Evolutionary conservation across 2,113 vertebrate genomes (phyloP).

Genomic region (Ictalurus punctatus): DNA sequence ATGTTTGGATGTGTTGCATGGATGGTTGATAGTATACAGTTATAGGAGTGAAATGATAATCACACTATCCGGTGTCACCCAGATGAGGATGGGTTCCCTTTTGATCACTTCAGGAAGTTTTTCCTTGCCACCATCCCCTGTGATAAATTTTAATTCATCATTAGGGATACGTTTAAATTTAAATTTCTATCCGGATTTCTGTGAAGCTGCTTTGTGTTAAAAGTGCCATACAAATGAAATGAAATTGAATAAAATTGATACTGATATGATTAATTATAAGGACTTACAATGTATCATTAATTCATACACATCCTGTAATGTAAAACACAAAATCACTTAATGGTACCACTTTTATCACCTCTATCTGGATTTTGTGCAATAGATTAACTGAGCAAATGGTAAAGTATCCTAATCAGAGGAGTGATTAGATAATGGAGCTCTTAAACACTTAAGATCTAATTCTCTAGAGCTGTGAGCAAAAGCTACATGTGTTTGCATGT

Average conservation of each 20-base stretch:
- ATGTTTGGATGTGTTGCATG: not conserved
- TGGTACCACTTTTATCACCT: slow-evolving; percentile 1
- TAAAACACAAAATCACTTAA: not conserved
- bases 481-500: slow-evolving; percentile 27
- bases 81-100: not conserved
- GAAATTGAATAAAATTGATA: not conserved
- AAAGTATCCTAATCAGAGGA: slow-evolving; percentile 79
- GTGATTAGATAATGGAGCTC: slow-evolving; percentile 99
- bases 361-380: not conserved
- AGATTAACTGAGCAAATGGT: slow-evolving; percentile 17
- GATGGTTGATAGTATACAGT: not conserved
- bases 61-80: not conserved
- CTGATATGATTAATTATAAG: not conserved
- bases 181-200: not conserved
- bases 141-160: not conserved
- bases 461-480: slow-evolving; percentile 33
- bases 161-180: not conserved
- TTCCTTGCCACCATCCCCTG: slow-evolving; percentile 59
- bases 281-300: not conserved
- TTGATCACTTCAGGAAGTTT: slow-evolving; percentile 72
- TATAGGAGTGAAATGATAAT: not conserved
- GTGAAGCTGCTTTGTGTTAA: slow-evolving; percentile 27
- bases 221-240: not conserved
- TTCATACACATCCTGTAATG: not conserved
- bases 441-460: slow-evolving; percentile 76